Base-by-base conservation (phyloP, 2,888 invertebrate genomes). In the Trileptium ribeirensis region DNA sequence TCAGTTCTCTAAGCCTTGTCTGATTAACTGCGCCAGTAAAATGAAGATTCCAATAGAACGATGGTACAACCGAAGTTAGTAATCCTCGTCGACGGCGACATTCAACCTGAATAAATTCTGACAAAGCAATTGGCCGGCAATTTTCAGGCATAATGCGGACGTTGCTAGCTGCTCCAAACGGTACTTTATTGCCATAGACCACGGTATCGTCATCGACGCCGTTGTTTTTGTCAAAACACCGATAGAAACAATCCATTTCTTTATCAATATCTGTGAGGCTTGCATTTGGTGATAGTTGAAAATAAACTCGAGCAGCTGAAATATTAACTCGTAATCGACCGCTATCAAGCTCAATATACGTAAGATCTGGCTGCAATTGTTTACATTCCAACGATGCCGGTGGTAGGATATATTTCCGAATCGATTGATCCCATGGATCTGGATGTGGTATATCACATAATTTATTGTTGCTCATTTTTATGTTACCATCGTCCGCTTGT, bases 361-460 rank as follows among this genome's bases (percentile, higher is more conserved):
- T 85, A 3, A 86, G 77, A 39, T 86, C 85, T 19, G 84, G 82
- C 79, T 87, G 87, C n/a, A 86, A 82, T 40, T 81, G 78, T 77
- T 77, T 75, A 79, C 87, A 87, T 0, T 39, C 38, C 33, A 86
- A 80, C 0, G 85, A 83, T 8, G 82, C 67, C 31, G 83, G 75
- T 74, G 81, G 78, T 37, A 81, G 67, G 34, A 86, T 51, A 78
- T 85, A 87, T 67, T 83, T 78, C 8, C 78, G 81, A 70, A 87
- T 85, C 36, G 84, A 80, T 67, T 75, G 82, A 83, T 87, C 86
- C 85, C 86, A 87, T n/a, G 87, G 86, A 82, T 87, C 84, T 3
- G 85, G 84, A 2, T 82, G 79, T 1, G 85, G 84, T 51, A 87
- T 81, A 29, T 83, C 70, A 80, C 86, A 86, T n/a, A n/a, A n/a